Evolutionary conservation across 2,113 vertebrate genomes (phyloP).

Genomic region (zebrafish (Danio rerio)): GRCz12tu NC_133187.1:38830501-38831000

Average conservation of each 20-base stretch:
- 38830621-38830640: slow-evolving; percentile 57
- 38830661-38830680: slow-evolving; percentile 47
- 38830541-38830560: slow-evolving; percentile 11
- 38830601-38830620: slow-evolving; percentile 31
- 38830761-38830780: no score
- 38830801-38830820: background rate
- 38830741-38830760: no score
- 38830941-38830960: no score
- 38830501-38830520: slow-evolving; percentile 19
- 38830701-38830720: slow-evolving; percentile 58
- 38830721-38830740: slow-evolving; percentile 41
- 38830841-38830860: slow-evolving; percentile 23
- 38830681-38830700: slow-evolving; percentile 64
- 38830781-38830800: background rate
- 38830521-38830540: slow-evolving; percentile 20
- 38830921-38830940: no score
- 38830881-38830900: background rate
- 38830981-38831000: background rate
- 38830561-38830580: slow-evolving; percentile 42
- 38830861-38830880: background rate
- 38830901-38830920: background rate
- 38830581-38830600: slow-evolving; percentile 47
- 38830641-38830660: slow-evolving; percentile 59
- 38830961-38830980: no score
- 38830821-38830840: background rate